phyloP scores from a whole-genome alignment of 2,113 vertebrate species.

The human (Homo sapiens) region GRCh38 chr17:41249501-41250000 shows the following conservation, averaged over 20 bases:
- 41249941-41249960: neutral
- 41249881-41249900: neutral
- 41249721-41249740: neutral
- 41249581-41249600: neutral
- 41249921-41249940: neutral
- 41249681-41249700: neutral
- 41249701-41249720: neutral
- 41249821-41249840: neutral
- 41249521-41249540: neutral
- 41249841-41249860: neutral
- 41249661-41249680: neutral
- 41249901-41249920: neutral
- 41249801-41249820: neutral
- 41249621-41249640: rapidly evolving
- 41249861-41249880: neutral
- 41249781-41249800: neutral
- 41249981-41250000: neutral
- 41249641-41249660: neutral
- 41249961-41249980: neutral
- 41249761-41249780: neutral
- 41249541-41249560: neutral
- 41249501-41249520: neutral
- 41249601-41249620: neutral
- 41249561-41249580: neutral
- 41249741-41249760: neutral